A percentile compares a stretch with the other conserved stretches of the same genome.
Evolutionary conservation across 2,888 invertebrate species (phyloP).

Genomic region (Pristionchus entomophagus): DNA sequence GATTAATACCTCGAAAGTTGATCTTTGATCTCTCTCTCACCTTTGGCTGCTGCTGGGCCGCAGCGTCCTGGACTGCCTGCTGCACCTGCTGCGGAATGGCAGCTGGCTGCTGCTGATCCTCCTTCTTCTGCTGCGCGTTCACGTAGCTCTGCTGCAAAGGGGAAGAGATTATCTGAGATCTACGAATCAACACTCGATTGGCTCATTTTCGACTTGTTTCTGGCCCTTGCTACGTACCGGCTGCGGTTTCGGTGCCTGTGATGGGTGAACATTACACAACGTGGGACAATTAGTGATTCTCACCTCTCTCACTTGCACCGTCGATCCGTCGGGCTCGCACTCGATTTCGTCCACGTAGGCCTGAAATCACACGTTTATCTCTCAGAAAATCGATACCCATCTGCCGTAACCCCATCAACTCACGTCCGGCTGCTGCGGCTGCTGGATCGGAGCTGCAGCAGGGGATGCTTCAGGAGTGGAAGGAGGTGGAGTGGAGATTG

Average conservation of each 20-base stretch:
- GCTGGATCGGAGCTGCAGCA: background rate
- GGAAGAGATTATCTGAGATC: background rate
- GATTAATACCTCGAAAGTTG: too few species aligned
- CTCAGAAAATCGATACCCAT: background rate
- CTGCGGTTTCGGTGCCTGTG: background rate
- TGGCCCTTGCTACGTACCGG: background rate
- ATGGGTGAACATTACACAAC: background rate
- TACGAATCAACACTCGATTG: slow-evolving; percentile 2
- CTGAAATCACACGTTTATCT: background rate
- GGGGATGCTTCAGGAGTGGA: background rate
- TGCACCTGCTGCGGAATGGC: background rate
- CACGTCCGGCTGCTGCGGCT: background rate
- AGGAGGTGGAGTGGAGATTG: background rate
- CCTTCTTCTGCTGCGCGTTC: background rate
- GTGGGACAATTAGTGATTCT: background rate
- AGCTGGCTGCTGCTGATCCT: background rate
- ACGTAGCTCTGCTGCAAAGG: background rate
- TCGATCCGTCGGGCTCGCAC: slow-evolving; percentile 15
- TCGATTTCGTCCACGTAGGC: background rate
- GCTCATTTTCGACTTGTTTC: background rate
- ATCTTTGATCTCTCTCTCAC: background rate
- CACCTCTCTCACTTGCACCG: background rate
- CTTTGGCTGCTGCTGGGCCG: background rate
- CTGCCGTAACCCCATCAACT: background rate
- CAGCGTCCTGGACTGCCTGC: background rate